These are phyloP conservation scores for Phallusia fumigata DNA, from an alignment of 23 tunicate species.

Conservation along the genomic window DNA sequence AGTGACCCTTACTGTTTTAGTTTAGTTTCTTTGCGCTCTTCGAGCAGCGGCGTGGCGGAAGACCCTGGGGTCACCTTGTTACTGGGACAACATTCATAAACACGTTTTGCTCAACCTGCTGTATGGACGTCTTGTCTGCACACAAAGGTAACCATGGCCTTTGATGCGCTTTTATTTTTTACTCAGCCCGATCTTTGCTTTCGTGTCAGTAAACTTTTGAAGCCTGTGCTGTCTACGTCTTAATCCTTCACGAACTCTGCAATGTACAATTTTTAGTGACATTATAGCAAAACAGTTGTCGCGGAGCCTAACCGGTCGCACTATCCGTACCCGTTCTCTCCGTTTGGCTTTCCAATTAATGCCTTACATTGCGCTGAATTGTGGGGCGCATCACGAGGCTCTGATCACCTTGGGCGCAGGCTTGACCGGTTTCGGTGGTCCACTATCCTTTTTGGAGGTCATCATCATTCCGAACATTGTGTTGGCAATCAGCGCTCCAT, in stretches of 20 bases:
- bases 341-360: not conserved
- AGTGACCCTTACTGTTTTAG: too few species aligned
- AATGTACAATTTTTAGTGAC: not conserved
- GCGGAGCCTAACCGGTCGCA: not conserved
- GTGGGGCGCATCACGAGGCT: not conserved
- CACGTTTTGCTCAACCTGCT: not conserved
- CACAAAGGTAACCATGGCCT: not conserved
- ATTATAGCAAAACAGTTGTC: not conserved
- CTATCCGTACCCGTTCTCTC: not conserved
- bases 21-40: too few species aligned
- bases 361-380: not conserved
- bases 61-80: too few species aligned
- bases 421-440: constrained; percentile 6
- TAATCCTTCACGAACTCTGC: not conserved
- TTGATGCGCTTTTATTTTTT: not conserved
- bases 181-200: not conserved
- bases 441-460: not conserved
- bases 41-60: too few species aligned
- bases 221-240: not conserved
- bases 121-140: not conserved
- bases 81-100: not conserved
- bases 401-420: not conserved
- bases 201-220: not conserved
- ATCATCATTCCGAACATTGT: not conserved
- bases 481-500: not conserved